phyloP scores from a whole-genome alignment of 2,888 invertebrate species.

The Drosophila aldrichi region DNA sequence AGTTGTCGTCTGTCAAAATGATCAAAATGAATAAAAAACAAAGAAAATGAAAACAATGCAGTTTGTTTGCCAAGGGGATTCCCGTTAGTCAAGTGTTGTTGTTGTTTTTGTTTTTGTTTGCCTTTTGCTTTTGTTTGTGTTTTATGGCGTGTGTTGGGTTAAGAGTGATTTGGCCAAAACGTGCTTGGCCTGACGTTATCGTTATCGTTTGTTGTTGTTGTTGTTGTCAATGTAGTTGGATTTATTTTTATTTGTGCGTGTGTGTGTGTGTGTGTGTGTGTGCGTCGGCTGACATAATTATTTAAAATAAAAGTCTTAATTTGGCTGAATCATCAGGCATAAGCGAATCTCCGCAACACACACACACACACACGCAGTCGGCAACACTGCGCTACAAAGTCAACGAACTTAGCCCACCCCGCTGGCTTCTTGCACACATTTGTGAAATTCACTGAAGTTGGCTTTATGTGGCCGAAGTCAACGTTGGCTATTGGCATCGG shows the following conservation, averaged over 20 bases:
- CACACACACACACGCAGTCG: slow-evolving; percentile 23
- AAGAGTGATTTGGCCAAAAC: slow-evolving; percentile 40
- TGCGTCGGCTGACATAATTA: slow-evolving; percentile 70
- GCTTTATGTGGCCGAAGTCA: not conserved
- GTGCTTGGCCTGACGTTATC: slow-evolving; percentile 49
- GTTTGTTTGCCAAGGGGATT: slow-evolving; percentile 20
- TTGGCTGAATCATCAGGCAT: slow-evolving; percentile 67
- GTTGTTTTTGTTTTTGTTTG: not conserved
- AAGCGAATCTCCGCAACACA: slow-evolving; percentile 25
- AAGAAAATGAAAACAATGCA: not conserved
- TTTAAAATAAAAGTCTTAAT: slow-evolving; percentile 67
- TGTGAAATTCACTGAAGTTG: slow-evolving; percentile 62
- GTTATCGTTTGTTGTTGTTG: slow-evolving; percentile 37
- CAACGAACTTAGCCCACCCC: slow-evolving; percentile 63
- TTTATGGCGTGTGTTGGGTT: slow-evolving; percentile 1
- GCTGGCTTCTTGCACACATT: slow-evolving; percentile 58
- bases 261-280: slow-evolving; percentile 18
- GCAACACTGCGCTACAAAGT: slow-evolving; percentile 62
- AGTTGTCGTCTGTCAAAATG: slow-evolving; percentile 64
- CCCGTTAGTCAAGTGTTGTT: slow-evolving; percentile 33
- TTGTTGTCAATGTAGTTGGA: not conserved
- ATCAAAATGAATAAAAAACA: too few species aligned
- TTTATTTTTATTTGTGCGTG: slow-evolving; percentile 20
- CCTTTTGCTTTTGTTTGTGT: not conserved
- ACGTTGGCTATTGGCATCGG: slow-evolving; percentile 34